Evolutionary conservation across 2,113 vertebrate genomes (phyloP).

Genomic region (Phyllopteryx taeniolatus): DNA sequence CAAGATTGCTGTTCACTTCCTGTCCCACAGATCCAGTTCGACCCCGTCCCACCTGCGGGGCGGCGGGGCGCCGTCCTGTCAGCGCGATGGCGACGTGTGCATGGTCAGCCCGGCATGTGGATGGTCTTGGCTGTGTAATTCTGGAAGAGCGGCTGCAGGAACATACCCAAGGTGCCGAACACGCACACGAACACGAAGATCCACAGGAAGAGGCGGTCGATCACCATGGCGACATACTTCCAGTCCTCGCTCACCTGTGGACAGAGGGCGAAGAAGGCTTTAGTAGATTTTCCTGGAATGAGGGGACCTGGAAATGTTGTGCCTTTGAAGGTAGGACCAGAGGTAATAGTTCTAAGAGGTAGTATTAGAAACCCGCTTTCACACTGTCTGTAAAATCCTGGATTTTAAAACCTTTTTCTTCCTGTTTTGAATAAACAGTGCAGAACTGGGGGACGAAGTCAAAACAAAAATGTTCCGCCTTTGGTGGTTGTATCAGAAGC

Average conservation of each 20-base stretch:
- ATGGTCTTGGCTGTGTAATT: conserved; percentile 85
- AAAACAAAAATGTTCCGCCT: too few species aligned
- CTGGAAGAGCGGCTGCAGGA: conserved; percentile 94
- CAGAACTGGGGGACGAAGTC: too few species aligned
- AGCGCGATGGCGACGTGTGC: conserved; percentile 15
- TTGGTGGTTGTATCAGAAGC: too few species aligned
- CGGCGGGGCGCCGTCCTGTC: conserved; percentile 28
- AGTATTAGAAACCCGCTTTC: too few species aligned
- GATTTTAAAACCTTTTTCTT: too few species aligned
- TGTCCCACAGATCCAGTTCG: conserved; percentile 49
- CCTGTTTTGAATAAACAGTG: too few species aligned
- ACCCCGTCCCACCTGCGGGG: conserved; percentile 41
- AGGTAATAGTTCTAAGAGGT: too few species aligned
- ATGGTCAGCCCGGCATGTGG: conserved; percentile 74
- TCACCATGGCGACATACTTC: conserved; percentile 98
- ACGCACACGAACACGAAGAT: conserved; percentile 94
- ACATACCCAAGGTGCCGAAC: conserved; percentile 92
- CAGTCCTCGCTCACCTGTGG: conserved; percentile 94
- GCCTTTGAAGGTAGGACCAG: not conserved
- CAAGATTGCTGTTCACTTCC: conserved; percentile 48
- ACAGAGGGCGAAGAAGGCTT: conserved; percentile 13
- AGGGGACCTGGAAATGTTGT: not conserved
- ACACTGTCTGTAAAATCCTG: too few species aligned
- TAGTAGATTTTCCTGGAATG: not conserved
- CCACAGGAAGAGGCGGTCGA: conserved; percentile 95